Conservation (phyloP, 2,797 vertebrate genomes). For the Sternotherus odoratus region DNA sequence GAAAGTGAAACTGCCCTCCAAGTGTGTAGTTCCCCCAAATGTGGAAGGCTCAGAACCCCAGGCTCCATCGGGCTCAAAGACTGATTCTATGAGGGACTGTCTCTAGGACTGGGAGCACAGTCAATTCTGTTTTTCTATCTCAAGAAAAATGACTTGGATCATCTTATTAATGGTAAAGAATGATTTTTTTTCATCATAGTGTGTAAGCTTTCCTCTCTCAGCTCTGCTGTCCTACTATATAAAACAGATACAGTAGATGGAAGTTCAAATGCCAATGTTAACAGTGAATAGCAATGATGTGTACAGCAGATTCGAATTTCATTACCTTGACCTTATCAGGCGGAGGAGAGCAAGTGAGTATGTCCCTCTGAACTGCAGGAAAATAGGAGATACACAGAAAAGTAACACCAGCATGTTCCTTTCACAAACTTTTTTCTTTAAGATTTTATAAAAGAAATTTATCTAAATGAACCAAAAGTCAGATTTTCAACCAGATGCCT, state of each 20-base stretch:
- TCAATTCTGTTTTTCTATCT: neutral
- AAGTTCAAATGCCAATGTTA: neutral
- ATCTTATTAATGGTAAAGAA: neutral
- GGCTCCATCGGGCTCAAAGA: neutral
- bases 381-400: neutral
- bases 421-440: conserved; percentile 4
- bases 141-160: neutral
- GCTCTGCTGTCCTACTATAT: neutral
- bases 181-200: neutral
- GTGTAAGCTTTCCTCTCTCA: neutral
- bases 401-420: neutral
- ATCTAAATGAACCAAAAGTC: neutral
- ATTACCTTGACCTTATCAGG: neutral
- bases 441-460: neutral
- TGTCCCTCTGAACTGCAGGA: neutral
- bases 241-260: neutral
- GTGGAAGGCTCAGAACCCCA: neutral
- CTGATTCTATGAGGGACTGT: neutral
- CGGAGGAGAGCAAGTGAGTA: neutral
- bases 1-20: neutral
- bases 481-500: neutral
- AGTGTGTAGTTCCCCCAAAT: neutral
- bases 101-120: fast-evolving
- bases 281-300: neutral
- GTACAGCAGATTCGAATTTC: neutral